These are phyloP conservation scores for Epinephelus cyanopodus DNA, from an alignment of 2,113 vertebrate species.

Conservation along the genomic window DNA sequence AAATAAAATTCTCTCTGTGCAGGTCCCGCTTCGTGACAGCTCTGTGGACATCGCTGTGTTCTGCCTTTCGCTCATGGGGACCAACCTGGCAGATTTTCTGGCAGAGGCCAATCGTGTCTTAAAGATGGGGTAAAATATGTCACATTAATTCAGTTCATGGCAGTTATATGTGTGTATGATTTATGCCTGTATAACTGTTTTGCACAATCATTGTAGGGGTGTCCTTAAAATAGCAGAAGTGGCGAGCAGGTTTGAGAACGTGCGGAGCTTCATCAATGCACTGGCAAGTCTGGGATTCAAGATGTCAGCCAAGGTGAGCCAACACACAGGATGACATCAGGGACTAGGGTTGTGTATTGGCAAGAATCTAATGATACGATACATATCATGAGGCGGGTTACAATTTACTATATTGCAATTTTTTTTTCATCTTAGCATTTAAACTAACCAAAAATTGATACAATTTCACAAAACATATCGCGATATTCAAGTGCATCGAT, in stretches of 20 bases:
- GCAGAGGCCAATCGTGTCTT: slow-evolving; percentile 93
- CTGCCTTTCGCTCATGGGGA: slow-evolving; percentile 97
- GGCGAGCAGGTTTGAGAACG: slow-evolving; percentile 91
- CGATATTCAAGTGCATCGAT: no score
- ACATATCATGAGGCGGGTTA: no score
- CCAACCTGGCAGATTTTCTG: slow-evolving; percentile 92
- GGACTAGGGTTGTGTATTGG: no score
- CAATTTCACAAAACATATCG: no score
- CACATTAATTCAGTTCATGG: not conserved
- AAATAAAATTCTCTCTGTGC: not conserved
- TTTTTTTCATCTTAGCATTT: no score
- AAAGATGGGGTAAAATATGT: slow-evolving; percentile 84
- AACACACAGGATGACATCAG: not conserved
- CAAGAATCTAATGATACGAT: no score
- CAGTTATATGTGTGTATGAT: not conserved
- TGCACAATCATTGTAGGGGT: slow-evolving; percentile 81
- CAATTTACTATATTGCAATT: no score
- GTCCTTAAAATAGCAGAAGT: slow-evolving; percentile 94
- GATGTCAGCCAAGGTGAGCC: slow-evolving; percentile 87
- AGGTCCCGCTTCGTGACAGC: slow-evolving; percentile 89
- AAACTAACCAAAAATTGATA: no score
- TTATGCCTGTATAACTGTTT: not conserved
- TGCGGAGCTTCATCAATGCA: slow-evolving; percentile 81
- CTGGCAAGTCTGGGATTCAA: slow-evolving; percentile 90
- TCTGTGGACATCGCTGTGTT: slow-evolving; percentile 93